Conservation (phyloP, 2,113 vertebrate species). For the Chascanopsetta lugubris region DNA sequence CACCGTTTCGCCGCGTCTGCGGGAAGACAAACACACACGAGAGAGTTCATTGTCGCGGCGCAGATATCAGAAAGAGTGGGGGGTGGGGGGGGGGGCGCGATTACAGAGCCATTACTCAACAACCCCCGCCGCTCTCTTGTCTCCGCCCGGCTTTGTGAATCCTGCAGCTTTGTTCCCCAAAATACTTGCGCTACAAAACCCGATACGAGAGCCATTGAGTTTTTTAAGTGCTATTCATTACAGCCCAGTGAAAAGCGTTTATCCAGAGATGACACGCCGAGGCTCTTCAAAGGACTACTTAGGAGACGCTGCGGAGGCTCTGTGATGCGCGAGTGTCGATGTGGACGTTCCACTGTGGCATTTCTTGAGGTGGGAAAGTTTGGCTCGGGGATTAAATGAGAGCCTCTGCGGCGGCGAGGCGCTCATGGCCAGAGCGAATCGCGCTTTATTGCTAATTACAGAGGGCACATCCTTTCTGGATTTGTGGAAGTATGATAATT, state of each 20-base stretch:
- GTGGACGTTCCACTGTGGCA: constrained; percentile 42
- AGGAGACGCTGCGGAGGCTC: constrained; percentile 39
- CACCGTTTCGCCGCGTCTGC: constrained; percentile 43
- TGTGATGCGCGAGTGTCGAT: constrained; percentile 45
- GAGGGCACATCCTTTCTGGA: constrained; percentile 48
- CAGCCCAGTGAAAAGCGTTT: constrained; percentile 64
- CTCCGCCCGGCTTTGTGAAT: constrained; percentile 67
- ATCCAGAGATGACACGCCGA: constrained; percentile 63
- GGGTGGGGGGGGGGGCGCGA: constrained; percentile 49
- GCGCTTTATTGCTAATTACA: constrained; percentile 60
- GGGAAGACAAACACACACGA: constrained; percentile 50
- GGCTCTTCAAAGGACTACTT: constrained; percentile 61
- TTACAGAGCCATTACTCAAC: constrained; percentile 72
- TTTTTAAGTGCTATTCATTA: constrained; percentile 73
- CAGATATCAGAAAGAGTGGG: constrained; percentile 61
- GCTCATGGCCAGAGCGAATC: constrained; percentile 33
- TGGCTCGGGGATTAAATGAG: constrained; percentile 41
- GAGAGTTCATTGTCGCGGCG: constrained; percentile 38
- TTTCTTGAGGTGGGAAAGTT: constrained; percentile 48
- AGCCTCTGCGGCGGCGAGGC: constrained; percentile 25
- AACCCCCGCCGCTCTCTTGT: constrained; percentile 40
- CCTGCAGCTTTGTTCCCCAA: constrained; percentile 63
- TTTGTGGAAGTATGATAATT: constrained; percentile 60
- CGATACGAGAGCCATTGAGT: constrained; percentile 65
- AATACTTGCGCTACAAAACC: constrained; percentile 69